Conservation (phyloP, 2,797 vertebrate genomes). For the Enoplosus armatus region DNA sequence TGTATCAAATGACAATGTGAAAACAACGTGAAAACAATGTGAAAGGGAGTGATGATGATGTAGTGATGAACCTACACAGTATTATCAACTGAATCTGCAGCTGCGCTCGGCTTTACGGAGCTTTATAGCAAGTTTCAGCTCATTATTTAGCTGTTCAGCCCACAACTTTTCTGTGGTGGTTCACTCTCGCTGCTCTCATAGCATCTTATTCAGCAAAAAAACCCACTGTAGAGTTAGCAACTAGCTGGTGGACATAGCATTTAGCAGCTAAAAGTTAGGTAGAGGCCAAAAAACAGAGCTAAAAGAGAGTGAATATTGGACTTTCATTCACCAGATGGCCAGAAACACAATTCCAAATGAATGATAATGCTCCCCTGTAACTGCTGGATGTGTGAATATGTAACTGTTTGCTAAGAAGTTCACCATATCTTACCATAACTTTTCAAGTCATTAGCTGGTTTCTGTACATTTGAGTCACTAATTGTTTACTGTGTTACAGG, state of each 20-base stretch:
- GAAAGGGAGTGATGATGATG: background rate
- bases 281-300: background rate
- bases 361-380: background rate
- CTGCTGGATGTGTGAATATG: background rate
- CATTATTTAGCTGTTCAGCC: background rate
- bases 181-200: background rate
- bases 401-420: background rate
- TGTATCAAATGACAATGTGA: background rate
- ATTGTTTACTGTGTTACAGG: constrained; percentile 81
- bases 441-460: background rate
- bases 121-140: background rate
- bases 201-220: background rate
- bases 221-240: background rate
- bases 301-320: background rate
- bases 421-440: too few relatives aligned
- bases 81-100: background rate
- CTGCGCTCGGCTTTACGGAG: background rate
- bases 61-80: background rate
- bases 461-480: background rate
- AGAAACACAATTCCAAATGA: background rate
- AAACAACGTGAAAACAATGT: too few relatives aligned
- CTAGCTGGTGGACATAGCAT: background rate
- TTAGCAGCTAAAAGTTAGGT: background rate
- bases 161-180: too few relatives aligned
- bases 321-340: background rate